These are phyloP conservation scores for Edolisoma coerulescens DNA, from an alignment of 2,113 vertebrate genomes.

Conservation along the genomic window DNA sequence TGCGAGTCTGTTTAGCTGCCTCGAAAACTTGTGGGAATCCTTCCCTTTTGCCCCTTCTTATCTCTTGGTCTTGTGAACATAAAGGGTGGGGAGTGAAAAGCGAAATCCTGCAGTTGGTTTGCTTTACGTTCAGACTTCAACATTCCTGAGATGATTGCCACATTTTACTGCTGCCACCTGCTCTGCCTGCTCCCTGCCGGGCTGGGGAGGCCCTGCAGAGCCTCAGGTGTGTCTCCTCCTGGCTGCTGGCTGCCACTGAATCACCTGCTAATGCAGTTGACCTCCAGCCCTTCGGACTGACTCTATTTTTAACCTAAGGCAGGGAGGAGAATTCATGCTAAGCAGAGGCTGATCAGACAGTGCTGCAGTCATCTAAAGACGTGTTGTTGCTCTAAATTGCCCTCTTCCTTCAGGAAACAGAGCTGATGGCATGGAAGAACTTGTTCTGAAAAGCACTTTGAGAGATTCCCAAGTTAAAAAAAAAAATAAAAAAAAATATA, in stretches of 20 bases:
- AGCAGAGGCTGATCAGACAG: background rate
- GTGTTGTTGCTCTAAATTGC: background rate
- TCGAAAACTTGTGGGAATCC: background rate
- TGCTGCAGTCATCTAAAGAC: background rate
- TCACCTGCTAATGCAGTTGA: background rate
- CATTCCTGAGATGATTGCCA: background rate
- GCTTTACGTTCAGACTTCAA: background rate
- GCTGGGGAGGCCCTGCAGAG: background rate
- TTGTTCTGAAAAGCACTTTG: background rate
- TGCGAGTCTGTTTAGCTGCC: background rate
- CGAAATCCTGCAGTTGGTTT: background rate
- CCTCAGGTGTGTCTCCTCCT: background rate
- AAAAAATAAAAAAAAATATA: accelerated
- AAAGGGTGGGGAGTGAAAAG: background rate
- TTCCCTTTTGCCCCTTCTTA: background rate
- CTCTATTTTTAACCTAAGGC: background rate
- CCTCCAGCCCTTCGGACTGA: background rate
- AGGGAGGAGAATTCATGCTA: background rate
- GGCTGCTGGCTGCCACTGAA: background rate
- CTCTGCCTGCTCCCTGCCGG: background rate
- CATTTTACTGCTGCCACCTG: background rate
- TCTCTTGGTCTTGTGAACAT: background rate
- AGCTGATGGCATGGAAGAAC: background rate
- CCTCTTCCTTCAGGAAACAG: background rate
- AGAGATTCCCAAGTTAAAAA: background rate